Conservation (phyloP, 2,113 vertebrate species). For the Platycercus adscitus region DNA sequence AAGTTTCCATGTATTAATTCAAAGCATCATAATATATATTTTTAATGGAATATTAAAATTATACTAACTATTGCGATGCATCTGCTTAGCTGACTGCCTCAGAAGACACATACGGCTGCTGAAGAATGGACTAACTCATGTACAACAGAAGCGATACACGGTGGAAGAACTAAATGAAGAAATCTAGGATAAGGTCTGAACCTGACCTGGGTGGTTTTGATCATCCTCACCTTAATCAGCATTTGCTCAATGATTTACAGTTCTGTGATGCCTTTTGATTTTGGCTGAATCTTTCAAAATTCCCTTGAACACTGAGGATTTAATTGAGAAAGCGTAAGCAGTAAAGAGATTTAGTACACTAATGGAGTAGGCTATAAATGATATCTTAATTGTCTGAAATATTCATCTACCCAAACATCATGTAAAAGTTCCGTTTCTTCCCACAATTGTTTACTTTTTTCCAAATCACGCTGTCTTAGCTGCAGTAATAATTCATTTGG, state of each 20-base stretch:
- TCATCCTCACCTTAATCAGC: not conserved
- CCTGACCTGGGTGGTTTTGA: not conserved
- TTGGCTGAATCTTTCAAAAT: not conserved
- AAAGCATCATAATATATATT: not conserved
- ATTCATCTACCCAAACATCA: not conserved
- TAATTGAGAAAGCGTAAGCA: not conserved
- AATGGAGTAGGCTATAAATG: not conserved
- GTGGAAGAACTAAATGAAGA: not conserved
- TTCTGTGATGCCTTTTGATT: not conserved
- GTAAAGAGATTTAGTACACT: not conserved
- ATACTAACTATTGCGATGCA: not conserved
- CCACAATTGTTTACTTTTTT: slow-evolving; percentile 21
- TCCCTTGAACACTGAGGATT: not conserved
- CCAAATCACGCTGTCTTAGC: not conserved
- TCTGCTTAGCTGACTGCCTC: not conserved
- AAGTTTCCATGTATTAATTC: not conserved
- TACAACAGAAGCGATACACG: not conserved
- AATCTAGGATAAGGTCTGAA: not conserved
- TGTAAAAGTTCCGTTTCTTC: not conserved
- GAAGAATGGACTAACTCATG: not conserved
- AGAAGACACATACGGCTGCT: not conserved
- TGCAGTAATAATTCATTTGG: not conserved
- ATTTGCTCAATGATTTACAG: not conserved
- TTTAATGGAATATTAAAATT: not conserved
- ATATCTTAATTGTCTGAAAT: not conserved